Conservation (phyloP, 2,888 invertebrate genomes). For the Sphaerophoria rueppellii region DNA sequence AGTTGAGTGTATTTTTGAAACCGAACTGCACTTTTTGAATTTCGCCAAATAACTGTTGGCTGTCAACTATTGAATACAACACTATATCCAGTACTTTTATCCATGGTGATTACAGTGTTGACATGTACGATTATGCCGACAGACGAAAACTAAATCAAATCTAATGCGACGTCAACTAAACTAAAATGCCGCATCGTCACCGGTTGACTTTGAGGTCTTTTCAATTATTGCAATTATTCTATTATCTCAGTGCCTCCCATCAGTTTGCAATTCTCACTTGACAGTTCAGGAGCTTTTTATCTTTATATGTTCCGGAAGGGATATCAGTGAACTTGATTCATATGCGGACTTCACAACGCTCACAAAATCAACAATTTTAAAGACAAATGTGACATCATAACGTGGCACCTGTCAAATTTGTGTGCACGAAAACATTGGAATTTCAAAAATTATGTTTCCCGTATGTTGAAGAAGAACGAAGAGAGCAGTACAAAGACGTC, state of each 20-base stretch:
- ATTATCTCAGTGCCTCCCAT: slow-evolving; percentile 52
- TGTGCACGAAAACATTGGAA: no score
- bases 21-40: slow-evolving; percentile 29
- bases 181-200: not conserved
- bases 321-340: no score
- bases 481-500: no score
- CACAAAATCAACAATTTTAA: no score
- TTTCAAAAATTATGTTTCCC: no score
- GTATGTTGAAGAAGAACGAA: no score
- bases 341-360: no score
- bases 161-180: not conserved
- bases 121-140: slow-evolving; percentile 8
- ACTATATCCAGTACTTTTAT: slow-evolving; percentile 19
- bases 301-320: no score
- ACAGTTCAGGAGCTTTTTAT: no score
- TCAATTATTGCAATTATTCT: slow-evolving; percentile 63
- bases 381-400: no score
- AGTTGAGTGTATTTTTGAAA: not conserved
- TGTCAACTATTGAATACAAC: slow-evolving; percentile 18
- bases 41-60: slow-evolving; percentile 31
- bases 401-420: no score
- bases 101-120: slow-evolving; percentile 14
- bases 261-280: slow-evolving; percentile 17
- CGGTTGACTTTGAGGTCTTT: not conserved
- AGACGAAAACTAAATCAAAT: slow-evolving; percentile 8